Conservation (phyloP, 2,113 vertebrate species). For the Ammospiza caudacuta region DNA sequence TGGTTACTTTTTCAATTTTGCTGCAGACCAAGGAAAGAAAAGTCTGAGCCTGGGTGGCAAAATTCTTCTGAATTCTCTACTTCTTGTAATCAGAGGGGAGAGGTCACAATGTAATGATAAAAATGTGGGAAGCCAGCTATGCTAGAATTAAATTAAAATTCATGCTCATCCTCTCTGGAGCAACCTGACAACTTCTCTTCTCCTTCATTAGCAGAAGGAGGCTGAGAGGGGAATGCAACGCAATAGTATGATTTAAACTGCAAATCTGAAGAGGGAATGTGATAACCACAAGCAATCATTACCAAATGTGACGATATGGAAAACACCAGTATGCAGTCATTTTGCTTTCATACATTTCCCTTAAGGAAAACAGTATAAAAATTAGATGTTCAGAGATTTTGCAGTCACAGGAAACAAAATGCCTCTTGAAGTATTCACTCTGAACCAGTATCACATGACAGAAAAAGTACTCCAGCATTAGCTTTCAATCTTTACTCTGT, state of each 20-base stretch:
- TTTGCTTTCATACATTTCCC: not conserved
- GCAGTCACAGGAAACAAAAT: not conserved
- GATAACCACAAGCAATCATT: not conserved
- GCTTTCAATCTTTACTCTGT: not conserved
- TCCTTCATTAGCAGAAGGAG: slow-evolving; percentile 28
- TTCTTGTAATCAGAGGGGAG: not conserved
- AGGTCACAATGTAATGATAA: not conserved
- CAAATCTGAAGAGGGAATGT: not conserved
- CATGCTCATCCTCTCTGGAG: not conserved
- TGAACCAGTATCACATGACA: not conserved
- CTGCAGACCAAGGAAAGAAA: not conserved
- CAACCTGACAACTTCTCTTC: not conserved
- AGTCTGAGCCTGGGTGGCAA: not conserved
- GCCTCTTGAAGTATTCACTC: not conserved
- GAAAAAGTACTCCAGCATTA: not conserved
- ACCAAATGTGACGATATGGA: not conserved
- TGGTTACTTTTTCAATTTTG: not conserved
- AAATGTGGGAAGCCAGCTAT: not conserved
- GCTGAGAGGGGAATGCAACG: not conserved
- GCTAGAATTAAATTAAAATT: slow-evolving; percentile 24
- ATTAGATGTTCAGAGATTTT: not conserved
- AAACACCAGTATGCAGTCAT: not conserved
- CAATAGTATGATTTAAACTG: not conserved
- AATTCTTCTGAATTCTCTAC: not conserved
- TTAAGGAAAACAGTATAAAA: not conserved